Evolutionary conservation across 2,797 vertebrate species (phyloP).

Genomic region (Pseudomugil tenellus): DNA sequence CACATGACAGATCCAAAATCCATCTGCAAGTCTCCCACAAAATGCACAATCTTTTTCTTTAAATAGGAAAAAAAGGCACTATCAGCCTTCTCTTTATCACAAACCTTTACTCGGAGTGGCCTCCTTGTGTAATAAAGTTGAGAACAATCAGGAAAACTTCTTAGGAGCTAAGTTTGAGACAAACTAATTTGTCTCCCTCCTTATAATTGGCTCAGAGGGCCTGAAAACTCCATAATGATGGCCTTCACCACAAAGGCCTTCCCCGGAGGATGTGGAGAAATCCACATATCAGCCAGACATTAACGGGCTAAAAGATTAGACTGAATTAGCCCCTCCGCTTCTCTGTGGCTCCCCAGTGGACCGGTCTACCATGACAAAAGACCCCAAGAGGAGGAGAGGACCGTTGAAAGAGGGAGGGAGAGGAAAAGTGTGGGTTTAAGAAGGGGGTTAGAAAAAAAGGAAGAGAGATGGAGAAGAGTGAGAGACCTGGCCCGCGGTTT

Average conservation of each 20-base stretch:
- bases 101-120: slow-evolving; percentile 30
- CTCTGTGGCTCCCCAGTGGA: slow-evolving; percentile 66
- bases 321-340: slow-evolving; percentile 79
- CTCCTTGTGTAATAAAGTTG: slow-evolving; percentile 61
- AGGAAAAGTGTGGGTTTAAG: slow-evolving; percentile 29
- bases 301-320: slow-evolving; percentile 80
- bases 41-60: slow-evolving; percentile 9
- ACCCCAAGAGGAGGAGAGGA: slow-evolving; percentile 68
- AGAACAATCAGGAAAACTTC: slow-evolving; percentile 68
- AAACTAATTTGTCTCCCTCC: slow-evolving; percentile 70
- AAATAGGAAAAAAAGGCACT: slow-evolving; percentile 25
- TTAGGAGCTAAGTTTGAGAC: slow-evolving; percentile 63
- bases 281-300: slow-evolving; percentile 82
- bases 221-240: slow-evolving; percentile 78
- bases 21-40: slow-evolving; percentile 24
- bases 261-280: slow-evolving; percentile 74
- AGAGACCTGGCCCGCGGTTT: slow-evolving; percentile 64
- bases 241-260: slow-evolving; percentile 79
- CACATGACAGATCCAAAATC: slow-evolving; percentile 48
- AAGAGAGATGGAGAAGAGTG: slow-evolving; percentile 39
- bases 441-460: slow-evolving; percentile 17
- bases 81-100: slow-evolving; percentile 36
- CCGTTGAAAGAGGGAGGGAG: slow-evolving; percentile 37
- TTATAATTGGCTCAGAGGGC: slow-evolving; percentile 80
- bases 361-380: slow-evolving; percentile 72